Evolutionary conservation across 30 jellyfish, hydroid and myxozoan genomes (phyloP).

Genomic region (Sanderia malayensis): DNA sequence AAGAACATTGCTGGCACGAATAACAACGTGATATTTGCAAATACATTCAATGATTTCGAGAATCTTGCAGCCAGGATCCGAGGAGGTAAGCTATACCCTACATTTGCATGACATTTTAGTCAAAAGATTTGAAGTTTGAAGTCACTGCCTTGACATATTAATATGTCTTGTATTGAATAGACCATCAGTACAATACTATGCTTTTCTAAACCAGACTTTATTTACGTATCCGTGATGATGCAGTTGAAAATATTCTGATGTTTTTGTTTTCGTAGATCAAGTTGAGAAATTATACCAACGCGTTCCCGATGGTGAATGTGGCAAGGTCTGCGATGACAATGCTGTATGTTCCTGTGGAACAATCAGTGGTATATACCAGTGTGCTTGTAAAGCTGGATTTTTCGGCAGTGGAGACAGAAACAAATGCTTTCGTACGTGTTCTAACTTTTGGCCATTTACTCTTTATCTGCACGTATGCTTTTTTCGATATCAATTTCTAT

Average conservation of each 20-base stretch:
- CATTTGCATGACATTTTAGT: too few relatives aligned
- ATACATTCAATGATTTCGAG: conserved; percentile 68
- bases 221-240: too few relatives aligned
- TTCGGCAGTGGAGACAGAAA: conserved; percentile 92
- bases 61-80: conserved; percentile 84
- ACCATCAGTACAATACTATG: too few relatives aligned
- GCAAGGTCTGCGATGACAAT: conserved; percentile 68
- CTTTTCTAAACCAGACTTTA: too few relatives aligned
- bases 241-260: too few relatives aligned
- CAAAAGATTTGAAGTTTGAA: too few relatives aligned
- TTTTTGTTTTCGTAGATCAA: conserved; percentile 63
- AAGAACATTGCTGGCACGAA: conserved; percentile 58
- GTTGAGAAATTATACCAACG: conserved; percentile 79
- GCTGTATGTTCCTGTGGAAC: conserved; percentile 98
- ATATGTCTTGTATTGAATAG: too few relatives aligned
- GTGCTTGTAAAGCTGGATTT: conserved; percentile 92
- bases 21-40: conserved; percentile 65
- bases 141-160: too few relatives aligned
- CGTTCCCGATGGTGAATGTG: conserved; percentile 53
- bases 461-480: too few relatives aligned
- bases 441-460: too few relatives aligned
- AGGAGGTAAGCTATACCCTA: too few relatives aligned
- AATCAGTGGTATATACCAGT: conserved; percentile 88
- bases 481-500: too few relatives aligned
- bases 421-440: conserved; percentile 73